These are phyloP conservation scores for Pristionchus japonicus DNA, from an alignment of 2,888 invertebrate species.

Conservation along the genomic window DNA sequence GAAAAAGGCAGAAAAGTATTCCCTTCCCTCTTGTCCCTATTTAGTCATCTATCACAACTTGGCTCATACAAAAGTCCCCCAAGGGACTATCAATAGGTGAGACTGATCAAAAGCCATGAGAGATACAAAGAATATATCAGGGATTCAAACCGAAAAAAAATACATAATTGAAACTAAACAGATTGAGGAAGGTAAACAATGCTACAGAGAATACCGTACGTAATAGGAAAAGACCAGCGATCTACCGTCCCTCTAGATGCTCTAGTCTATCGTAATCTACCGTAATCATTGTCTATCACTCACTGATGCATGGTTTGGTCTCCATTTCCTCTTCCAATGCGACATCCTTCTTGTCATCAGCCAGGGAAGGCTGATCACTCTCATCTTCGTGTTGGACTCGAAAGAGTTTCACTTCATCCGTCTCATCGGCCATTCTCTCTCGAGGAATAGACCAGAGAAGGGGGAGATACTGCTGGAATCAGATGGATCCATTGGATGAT, in stretches of 20 bases:
- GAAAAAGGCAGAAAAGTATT: constrained; percentile 22
- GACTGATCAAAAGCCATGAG: not conserved
- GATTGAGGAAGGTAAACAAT: not conserved
- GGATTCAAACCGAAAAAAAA: not conserved
- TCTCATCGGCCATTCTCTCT: constrained; percentile 53
- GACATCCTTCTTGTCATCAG: constrained; percentile 72
- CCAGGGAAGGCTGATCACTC: constrained; percentile 53
- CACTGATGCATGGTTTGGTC: constrained; percentile 13
- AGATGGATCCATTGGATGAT: too few relatives aligned
- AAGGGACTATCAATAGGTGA: constrained; percentile 12
- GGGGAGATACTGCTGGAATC: too few relatives aligned
- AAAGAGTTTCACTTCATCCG: constrained; percentile 66
- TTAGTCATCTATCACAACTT: constrained; percentile 44
- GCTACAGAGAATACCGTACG: not conserved
- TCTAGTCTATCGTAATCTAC: not conserved
- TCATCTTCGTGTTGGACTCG: constrained; percentile 54
- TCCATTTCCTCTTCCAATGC: constrained; percentile 57
- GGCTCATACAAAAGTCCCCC: constrained; percentile 27
- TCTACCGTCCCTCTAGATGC: not conserved
- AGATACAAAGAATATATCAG: not conserved
- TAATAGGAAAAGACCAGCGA: too few relatives aligned
- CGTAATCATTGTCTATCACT: not conserved
- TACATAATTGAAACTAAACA: not conserved
- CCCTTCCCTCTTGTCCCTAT: not conserved
- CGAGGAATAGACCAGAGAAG: too few relatives aligned